Percentiles rank a stretch among this genome's conserved stretches.
phyloP scores from a whole-genome alignment of 2,797 vertebrate species.

The Mallotus villosus region DNA sequence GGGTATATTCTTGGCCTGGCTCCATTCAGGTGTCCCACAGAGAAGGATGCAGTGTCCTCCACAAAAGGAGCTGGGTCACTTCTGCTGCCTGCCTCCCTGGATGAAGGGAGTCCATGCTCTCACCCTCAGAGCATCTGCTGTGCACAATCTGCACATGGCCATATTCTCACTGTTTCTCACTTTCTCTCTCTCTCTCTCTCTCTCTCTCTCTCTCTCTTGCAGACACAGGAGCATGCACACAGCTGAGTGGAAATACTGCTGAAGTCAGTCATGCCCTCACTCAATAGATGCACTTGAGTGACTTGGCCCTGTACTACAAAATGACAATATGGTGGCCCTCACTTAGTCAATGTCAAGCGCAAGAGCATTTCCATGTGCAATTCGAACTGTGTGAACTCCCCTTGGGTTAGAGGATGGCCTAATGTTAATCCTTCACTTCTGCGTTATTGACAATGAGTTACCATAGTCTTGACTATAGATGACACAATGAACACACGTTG shows the following conservation, averaged over 20 bases:
- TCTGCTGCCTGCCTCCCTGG: conserved; percentile 23
- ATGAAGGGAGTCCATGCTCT: conserved; percentile 23
- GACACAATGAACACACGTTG: background rate
- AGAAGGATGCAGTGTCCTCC: conserved; percentile 25
- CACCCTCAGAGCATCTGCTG: conserved; percentile 6
- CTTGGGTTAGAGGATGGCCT: background rate
- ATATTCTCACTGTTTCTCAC: background rate
- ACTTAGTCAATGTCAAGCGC: conserved; percentile 9
- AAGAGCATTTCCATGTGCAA: background rate
- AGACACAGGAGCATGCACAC: background rate
- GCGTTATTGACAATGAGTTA: background rate
- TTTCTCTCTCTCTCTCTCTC: no score
- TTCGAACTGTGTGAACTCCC: background rate
- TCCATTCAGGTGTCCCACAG: conserved; percentile 45
- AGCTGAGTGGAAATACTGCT: background rate
- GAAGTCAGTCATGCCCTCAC: conserved; percentile 3
- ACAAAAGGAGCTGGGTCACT: conserved; percentile 10
- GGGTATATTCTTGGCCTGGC: conserved; percentile 42
- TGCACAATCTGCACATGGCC: background rate
- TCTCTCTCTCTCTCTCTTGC: background rate
- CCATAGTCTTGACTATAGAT: no score
- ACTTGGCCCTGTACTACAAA: background rate
- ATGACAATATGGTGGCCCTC: conserved; percentile 1
- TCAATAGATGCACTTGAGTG: background rate
- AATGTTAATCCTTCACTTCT: background rate